Base-by-base conservation (phyloP, 2,797 vertebrate genomes). In the Lithobates sylvaticus region DNA sequence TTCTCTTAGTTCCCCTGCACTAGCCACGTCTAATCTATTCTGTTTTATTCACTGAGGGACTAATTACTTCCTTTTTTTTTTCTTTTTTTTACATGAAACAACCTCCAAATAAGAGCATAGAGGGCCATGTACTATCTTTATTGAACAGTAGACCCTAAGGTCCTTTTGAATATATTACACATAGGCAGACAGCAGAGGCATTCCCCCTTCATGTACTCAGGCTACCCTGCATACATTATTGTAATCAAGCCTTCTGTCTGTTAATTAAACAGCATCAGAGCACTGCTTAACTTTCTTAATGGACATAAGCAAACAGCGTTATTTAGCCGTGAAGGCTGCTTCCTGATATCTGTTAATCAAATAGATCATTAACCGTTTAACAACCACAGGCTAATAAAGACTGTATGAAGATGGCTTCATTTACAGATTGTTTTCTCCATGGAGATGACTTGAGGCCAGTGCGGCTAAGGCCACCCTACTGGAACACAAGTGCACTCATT, bases 1-100 rank as follows among this genome's bases (percentile, higher is more conserved):
- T 27, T 83, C n/a, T 54, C 64, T 68, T 23, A 23, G 64, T 86
- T 44, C 29, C 70, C 94, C 95, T 95, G 94, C 95, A 93, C 92
- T 89, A 88, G 89, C 88, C 90, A 92, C 93, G 92, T 92, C 94
- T 92, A 93, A 92, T 95, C 94, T 93, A 90, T 94, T 96, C 95
- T 93, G 92, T 94, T 94, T 96, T 96, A 98, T 95, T 94, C 98
- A 98, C 98, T 97, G 93, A 92, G 98, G 98, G 97, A 99, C 96
- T 99, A 98, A 99, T 99, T 99, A 99, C 95, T 94, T 96, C 96
- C 95, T 97, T 97, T 96, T 97, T 97, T 96, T 94, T 79, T 44
- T 67, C 42, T 29, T 85, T 80, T 80, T 86, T 68, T 69, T 75
- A 95, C 94, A 96, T 95, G 95, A 97, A 96, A 96, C 95, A 94